phyloP scores from a whole-genome alignment of 2,113 vertebrate genomes.

The Perca schrenkii region DNA sequence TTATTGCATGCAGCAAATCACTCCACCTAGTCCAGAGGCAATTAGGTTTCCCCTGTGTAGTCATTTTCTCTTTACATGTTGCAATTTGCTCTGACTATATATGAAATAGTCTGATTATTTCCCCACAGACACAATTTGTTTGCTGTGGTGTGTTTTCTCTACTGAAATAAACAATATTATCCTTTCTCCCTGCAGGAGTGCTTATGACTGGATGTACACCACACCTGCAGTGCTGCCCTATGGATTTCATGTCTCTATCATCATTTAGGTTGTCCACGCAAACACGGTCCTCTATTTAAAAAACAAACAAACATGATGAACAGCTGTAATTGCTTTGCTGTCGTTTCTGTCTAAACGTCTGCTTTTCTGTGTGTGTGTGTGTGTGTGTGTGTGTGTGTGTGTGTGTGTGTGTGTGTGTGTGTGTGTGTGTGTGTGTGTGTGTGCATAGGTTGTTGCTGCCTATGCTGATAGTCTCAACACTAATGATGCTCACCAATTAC shows the following conservation, averaged over 20 bases:
- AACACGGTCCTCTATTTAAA: neutral
- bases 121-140: slow-evolving; percentile 39
- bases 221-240: slow-evolving; percentile 74
- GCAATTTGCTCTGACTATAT: slow-evolving; percentile 35
- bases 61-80: slow-evolving; percentile 53
- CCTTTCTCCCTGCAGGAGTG: slow-evolving; percentile 51
- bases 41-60: slow-evolving; percentile 32
- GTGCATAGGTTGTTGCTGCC: slow-evolving; percentile 78
- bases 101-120: slow-evolving; percentile 51
- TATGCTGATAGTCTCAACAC: slow-evolving; percentile 78
- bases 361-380: neutral
- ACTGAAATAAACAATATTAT: slow-evolving; percentile 21
- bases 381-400: slow-evolving; percentile 20
- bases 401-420: slow-evolving; percentile 15
- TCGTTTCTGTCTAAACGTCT: neutral
- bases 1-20: slow-evolving; percentile 41
- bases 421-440: slow-evolving; percentile 37
- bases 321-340: neutral
- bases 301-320: neutral
- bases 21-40: slow-evolving; percentile 32
- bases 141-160: slow-evolving; percentile 12
- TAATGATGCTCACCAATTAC: slow-evolving; percentile 74
- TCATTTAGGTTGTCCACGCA: slow-evolving; percentile 17
- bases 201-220: slow-evolving; percentile 76
- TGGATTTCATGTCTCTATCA: slow-evolving; percentile 73